Percentiles rank a stretch among this genome's conserved stretches.
Evolutionary conservation across 2,113 vertebrate species (phyloP).

Genomic region (Vidua macroura): DNA sequence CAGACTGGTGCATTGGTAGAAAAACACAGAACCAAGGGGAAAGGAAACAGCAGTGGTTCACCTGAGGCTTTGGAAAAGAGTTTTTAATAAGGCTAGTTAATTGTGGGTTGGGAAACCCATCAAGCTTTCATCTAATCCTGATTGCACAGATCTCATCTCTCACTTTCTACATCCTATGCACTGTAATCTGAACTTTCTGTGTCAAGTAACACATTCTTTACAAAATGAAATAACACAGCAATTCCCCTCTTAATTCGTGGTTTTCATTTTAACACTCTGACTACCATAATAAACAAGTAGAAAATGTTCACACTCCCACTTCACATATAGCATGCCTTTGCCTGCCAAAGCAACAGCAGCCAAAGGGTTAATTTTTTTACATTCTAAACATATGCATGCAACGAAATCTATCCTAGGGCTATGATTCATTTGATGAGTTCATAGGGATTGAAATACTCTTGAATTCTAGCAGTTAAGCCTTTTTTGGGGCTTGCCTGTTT

Average conservation of each 20-base stretch:
- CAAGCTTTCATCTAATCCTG: background rate
- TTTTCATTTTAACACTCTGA: constrained; percentile 40
- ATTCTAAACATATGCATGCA: constrained; percentile 10
- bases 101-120: background rate
- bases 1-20: background rate
- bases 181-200: background rate
- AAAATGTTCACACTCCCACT: background rate
- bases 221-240: background rate
- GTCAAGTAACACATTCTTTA: background rate
- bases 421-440: constrained; percentile 28
- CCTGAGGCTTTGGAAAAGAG: background rate
- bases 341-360: background rate
- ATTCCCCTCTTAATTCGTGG: constrained; percentile 26
- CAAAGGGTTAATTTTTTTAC: constrained; percentile 31
- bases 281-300: background rate
- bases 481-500: background rate
- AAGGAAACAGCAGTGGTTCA: background rate
- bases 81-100: background rate
- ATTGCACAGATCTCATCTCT: background rate
- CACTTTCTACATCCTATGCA: background rate
- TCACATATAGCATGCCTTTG: background rate
- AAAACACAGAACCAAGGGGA: background rate
- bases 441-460: background rate
- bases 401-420: background rate
- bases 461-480: constrained; percentile 16